Evolutionary conservation across 2,113 vertebrate genomes (phyloP), one percentile per base, ranked within the genome.

Genomic region (Martes martes): DNA sequence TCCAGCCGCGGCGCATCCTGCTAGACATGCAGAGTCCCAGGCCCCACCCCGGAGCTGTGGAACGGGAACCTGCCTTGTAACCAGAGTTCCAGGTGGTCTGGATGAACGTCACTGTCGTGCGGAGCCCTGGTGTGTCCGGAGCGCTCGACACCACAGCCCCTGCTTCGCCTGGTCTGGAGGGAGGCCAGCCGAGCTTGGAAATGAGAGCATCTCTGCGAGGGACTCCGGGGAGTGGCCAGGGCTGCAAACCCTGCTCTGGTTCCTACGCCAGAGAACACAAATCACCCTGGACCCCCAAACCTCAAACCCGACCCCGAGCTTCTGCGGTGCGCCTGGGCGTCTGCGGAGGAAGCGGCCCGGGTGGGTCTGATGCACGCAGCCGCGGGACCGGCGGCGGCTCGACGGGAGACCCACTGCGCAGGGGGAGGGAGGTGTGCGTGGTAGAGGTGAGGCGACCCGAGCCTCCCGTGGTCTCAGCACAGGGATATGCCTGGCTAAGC

Each of bases 251-350:
- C 36, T 14, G 15, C 28, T n/a, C 39, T 18, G 31, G 24, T 33
- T 0, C 13, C 24, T 1, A 3, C 11, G 0, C 11, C 45, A 26
- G 61, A 0, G 8, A 7, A 33, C 18, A 2, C n/a, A 23, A 21
- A 10, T n/a, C 42, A 24, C 31, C 47, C 7, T 23, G 45, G 55
- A 76, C 31, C 3, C 33, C 16, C 1, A 4, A 11, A 28, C 31
- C 26, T 33, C 19, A 7, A 36, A 33, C 26, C 67, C 19, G 4
- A 11, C 10, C 19, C 45, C 4, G 5, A 73, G 76, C 23, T 55
- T 59, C 67, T 18, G 6, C 2, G 31, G 39, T 3, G 18, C 23
- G 11, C 8, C 19, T 13, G 9, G 31, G 39, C 28, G 10, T 21
- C 85, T 47, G 18, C 3, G 6, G 31, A 18, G n/a, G 28, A 11